Percentiles rank a stretch among this genome's conserved stretches.
phyloP scores from a whole-genome alignment of 1,140 invertebrate species.

The Drosophila sp. region DNA sequence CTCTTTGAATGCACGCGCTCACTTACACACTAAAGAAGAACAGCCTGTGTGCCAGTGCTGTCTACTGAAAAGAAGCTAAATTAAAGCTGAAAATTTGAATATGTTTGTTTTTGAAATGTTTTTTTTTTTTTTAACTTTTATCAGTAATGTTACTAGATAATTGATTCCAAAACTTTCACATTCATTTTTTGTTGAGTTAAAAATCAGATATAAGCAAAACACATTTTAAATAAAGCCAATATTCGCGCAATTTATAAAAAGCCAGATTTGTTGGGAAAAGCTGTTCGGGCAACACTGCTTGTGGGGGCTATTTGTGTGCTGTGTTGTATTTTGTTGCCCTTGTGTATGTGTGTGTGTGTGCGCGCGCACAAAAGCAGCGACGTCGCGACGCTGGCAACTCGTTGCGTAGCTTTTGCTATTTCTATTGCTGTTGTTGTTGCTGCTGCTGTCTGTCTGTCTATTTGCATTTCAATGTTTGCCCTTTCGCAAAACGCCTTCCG shows the following conservation, averaged over 20 bases:
- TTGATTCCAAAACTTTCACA: no score
- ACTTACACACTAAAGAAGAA: background rate
- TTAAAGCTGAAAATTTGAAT: no score
- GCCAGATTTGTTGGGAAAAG: no score
- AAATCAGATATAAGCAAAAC: no score
- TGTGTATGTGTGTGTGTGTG: slow-evolving; percentile 45
- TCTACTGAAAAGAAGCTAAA: no score
- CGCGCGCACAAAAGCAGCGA: slow-evolving; percentile 48
- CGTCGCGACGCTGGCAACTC: slow-evolving; percentile 14
- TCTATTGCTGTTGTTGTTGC: slow-evolving; percentile 26
- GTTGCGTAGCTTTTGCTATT: slow-evolving; percentile 25
- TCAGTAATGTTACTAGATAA: no score
- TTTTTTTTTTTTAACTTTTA: no score
- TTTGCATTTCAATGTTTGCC: slow-evolving; percentile 66
- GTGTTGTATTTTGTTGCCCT: slow-evolving; percentile 5
- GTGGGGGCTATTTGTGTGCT: slow-evolving; percentile 8
- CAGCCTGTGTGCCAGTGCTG: background rate
- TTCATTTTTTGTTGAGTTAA: no score
- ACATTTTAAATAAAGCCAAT: no score
- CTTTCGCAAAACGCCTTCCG: slow-evolving; percentile 73
- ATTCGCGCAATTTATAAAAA: no score
- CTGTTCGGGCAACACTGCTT: background rate
- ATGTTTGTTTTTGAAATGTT: no score
- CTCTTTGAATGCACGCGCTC: slow-evolving; percentile 20
- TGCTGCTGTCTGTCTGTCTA: slow-evolving; percentile 31